phyloP scores from a whole-genome alignment of 2,888 invertebrate species.

The Blera fallax region DNA sequence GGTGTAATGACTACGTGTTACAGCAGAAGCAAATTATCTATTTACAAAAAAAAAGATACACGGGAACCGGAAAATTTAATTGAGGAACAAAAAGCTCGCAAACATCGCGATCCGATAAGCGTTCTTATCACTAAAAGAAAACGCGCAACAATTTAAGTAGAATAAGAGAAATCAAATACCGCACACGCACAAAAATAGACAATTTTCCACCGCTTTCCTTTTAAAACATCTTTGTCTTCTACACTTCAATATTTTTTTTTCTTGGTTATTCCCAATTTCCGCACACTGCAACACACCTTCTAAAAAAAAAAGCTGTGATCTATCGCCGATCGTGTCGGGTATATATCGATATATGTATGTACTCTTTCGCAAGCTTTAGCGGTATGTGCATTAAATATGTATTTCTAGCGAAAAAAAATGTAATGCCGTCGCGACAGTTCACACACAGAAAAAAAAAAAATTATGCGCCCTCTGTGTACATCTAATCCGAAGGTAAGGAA shows the following conservation, averaged over 20 bases:
- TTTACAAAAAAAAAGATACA: too few species aligned
- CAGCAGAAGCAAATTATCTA: neutral
- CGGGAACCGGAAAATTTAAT: neutral
- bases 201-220: conserved; percentile 33
- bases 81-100: neutral
- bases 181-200: conserved; percentile 27
- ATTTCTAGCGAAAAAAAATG: conserved; percentile 27
- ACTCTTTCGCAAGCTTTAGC: conserved; percentile 48
- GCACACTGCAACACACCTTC: conserved; percentile 21
- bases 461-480: conserved; percentile 13
- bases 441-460: neutral
- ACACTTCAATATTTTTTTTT: too few species aligned
- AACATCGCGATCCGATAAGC: neutral
- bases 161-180: neutral
- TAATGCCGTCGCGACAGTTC: conserved; percentile 13
- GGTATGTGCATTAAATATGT: conserved; percentile 56
- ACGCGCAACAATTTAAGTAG: neutral
- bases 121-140: conserved; percentile 20
- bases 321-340: conserved; percentile 50
- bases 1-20: conserved; percentile 24
- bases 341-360: conserved; percentile 25
- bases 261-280: neutral
- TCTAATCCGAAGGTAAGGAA: conserved; percentile 24
- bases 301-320: conserved; percentile 57
- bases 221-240: neutral